Conservation (phyloP, 2,797 vertebrate genomes). For the Acipenser oxyrinchus region DNA sequence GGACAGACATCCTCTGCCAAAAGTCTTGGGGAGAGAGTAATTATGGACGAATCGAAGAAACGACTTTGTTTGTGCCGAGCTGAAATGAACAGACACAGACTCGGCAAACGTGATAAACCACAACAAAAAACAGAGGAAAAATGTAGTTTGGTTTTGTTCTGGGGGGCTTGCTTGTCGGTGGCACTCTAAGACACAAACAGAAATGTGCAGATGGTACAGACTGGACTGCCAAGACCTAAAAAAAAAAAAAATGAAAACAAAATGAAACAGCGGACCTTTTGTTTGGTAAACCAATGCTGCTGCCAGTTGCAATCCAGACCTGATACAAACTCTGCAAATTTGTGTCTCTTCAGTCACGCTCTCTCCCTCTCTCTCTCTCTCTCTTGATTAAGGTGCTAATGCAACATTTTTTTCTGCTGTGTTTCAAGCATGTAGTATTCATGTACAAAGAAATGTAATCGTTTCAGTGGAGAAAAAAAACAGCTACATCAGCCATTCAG, state of each 20-base stretch:
- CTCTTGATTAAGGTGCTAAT: conserved; percentile 41
- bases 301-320: conserved; percentile 12
- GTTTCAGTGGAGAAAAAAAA: conserved; percentile 46
- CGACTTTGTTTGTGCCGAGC: no score
- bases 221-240: no score
- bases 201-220: no score
- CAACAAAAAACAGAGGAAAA: background rate
- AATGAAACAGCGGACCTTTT: no score
- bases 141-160: no score
- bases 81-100: background rate
- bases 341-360: conserved; percentile 19
- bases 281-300: no score
- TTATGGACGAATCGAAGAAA: no score
- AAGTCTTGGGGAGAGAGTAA: no score
- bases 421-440: conserved; percentile 57
- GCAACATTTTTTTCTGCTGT: conserved; percentile 53
- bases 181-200: no score
- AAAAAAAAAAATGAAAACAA: no score
- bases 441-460: conserved; percentile 58
- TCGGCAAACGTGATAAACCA: background rate
- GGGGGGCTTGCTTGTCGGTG: no score
- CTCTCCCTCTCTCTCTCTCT: conserved; percentile 32
- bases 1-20: no score
- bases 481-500: conserved; percentile 16
- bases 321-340: conserved; percentile 11